Evolutionary conservation across 1,140 invertebrate genomes (phyloP).

Genomic region (Cotesia typhae): DNA sequence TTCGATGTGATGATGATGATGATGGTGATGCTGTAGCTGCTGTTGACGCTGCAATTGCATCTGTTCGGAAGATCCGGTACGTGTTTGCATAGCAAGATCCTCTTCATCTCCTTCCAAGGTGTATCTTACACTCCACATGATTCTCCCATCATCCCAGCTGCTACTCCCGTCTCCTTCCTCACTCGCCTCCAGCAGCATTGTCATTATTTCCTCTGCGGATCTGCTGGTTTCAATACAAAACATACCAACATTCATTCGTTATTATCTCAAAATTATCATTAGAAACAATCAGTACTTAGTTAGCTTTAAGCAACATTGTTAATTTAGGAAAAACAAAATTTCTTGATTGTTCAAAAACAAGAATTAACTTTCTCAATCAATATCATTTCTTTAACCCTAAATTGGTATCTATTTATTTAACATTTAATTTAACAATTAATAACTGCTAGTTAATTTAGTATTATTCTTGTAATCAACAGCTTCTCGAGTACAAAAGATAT

Average conservation of each 20-base stretch:
- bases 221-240: constrained; percentile 57
- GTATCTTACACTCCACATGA: constrained; percentile 83
- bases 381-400: constrained; percentile 38
- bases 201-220: constrained; percentile 83
- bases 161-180: constrained; percentile 78
- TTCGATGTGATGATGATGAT: constrained; percentile 66
- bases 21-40: constrained; percentile 62
- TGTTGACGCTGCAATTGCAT: constrained; percentile 47
- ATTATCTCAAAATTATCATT: constrained; percentile 1
- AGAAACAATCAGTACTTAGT: constrained; percentile 5
- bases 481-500: constrained; percentile 39
- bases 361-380: constrained; percentile 2
- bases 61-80: constrained; percentile 55
- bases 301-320: too few species aligned
- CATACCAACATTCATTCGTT: neutral
- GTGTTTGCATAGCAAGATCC: constrained; percentile 56
- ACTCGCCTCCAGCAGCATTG: constrained; percentile 89
- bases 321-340: too few species aligned
- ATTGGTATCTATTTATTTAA: constrained; percentile 34
- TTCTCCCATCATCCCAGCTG: constrained; percentile 79
- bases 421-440: constrained; percentile 1
- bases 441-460: neutral
- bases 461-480: constrained; percentile 1
- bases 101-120: constrained; percentile 71
- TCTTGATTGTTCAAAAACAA: too few species aligned